These are phyloP conservation scores for Drosophila ohnishii DNA, from an alignment of 1,140 invertebrate species.

Conservation along the genomic window DNA sequence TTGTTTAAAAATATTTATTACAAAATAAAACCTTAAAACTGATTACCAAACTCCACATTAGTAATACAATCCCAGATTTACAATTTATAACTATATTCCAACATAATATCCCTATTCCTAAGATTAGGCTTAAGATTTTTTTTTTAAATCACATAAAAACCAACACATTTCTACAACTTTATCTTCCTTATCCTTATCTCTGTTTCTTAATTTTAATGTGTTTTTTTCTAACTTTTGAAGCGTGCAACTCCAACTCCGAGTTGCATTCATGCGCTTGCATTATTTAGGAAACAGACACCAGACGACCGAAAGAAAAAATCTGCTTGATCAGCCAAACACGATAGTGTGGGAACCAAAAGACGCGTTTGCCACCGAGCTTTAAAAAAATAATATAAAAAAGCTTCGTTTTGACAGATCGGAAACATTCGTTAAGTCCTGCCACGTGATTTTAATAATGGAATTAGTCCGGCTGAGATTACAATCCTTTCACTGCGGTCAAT, in stretches of 20 bases:
- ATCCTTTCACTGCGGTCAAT: constrained; percentile 72
- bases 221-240: not conserved
- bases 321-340: constrained; percentile 65
- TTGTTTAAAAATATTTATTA: too few relatives aligned
- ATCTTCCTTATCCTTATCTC: not conserved
- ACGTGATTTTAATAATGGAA: constrained; percentile 74
- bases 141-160: not conserved
- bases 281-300: constrained; percentile 67
- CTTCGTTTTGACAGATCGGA: constrained; percentile 21
- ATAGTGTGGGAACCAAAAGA: constrained; percentile 76
- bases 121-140: not conserved
- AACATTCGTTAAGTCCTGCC: constrained; percentile 68
- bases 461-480: constrained; percentile 58
- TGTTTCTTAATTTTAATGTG: not conserved
- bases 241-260: not conserved
- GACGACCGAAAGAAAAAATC: constrained; percentile 50
- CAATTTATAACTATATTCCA: not conserved
- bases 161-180: not conserved
- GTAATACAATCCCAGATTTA: too few relatives aligned
- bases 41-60: too few relatives aligned
- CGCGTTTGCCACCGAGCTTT: constrained; percentile 33
- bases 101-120: not conserved
- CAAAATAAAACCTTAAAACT: too few relatives aligned
- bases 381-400: constrained; percentile 10
- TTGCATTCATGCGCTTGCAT: constrained; percentile 55